Evolutionary conservation across 2,888 invertebrate species (phyloP).

Genomic region (Cataglyphis livida): DNA sequence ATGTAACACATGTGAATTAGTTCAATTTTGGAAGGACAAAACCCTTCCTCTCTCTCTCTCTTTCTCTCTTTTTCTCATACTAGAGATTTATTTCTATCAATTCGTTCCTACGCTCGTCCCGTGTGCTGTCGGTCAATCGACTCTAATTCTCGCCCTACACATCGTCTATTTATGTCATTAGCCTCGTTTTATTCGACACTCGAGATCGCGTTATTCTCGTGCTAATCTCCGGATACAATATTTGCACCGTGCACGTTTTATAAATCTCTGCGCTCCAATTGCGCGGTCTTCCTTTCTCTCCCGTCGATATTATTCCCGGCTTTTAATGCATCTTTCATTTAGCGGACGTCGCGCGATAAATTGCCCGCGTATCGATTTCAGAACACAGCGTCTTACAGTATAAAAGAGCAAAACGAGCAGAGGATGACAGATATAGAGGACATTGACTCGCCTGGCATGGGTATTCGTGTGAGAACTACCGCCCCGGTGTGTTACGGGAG

Average conservation of each 20-base stretch:
- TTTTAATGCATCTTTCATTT: constrained; percentile 48
- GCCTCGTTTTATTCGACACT: background rate
- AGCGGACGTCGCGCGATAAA: constrained; percentile 42
- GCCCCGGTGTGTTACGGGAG: constrained; percentile 87
- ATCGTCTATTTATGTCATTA: constrained; percentile 7
- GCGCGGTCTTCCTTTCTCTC: background rate
- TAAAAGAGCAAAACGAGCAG: constrained; percentile 83
- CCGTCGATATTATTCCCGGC: constrained; percentile 20
- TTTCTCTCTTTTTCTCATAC: background rate
- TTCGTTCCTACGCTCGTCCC: background rate
- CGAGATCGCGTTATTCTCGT: background rate
- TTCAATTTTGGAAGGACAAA: constrained; percentile 30
- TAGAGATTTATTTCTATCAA: constrained; percentile 5
- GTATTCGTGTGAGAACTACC: constrained; percentile 78
- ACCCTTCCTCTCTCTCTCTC: background rate
- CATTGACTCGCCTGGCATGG: constrained; percentile 78
- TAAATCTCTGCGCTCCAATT: background rate
- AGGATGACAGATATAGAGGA: constrained; percentile 82
- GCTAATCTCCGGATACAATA: constrained; percentile 7
- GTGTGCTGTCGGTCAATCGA: background rate
- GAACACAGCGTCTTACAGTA: constrained; percentile 85
- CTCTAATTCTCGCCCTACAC: constrained; percentile 10
- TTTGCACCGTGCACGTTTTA: background rate
- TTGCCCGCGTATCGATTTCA: constrained; percentile 64
- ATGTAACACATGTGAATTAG: constrained; percentile 38